Percentiles rank a stretch among this genome's conserved stretches.
Conservation (phyloP, 2,888 invertebrate genomes). For the Chrysodeixis includens region DNA sequence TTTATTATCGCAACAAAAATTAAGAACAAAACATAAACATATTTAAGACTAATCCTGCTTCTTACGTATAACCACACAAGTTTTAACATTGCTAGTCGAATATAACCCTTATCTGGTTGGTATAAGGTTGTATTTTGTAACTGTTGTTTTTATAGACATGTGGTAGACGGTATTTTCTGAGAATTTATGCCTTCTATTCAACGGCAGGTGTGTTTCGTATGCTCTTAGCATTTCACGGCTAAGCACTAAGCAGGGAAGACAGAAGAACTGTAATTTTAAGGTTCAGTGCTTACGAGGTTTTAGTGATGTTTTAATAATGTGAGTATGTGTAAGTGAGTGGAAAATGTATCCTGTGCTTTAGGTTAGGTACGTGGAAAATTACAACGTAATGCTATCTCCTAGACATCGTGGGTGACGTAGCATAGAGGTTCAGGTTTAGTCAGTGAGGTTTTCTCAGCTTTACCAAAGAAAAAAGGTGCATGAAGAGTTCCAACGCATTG, state of each 20-base stretch:
- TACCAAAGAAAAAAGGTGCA: too few relatives aligned
- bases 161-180: not conserved
- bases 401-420: too few relatives aligned
- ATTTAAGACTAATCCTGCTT: conserved; percentile 36
- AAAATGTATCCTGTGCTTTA: not conserved
- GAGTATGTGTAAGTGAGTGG: not conserved
- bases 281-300: not conserved
- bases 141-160: not conserved
- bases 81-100: conserved; percentile 25
- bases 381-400: too few relatives aligned
- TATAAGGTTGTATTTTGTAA: not conserved
- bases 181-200: conserved; percentile 38
- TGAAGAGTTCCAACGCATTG: too few relatives aligned
- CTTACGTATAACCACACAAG: conserved; percentile 14
- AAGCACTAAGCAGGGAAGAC: conserved; percentile 4
- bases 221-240: conserved; percentile 28
- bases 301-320: not conserved
- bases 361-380: too few relatives aligned
- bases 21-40: conserved; percentile 24
- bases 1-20: conserved; percentile 7
- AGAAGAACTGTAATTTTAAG: conserved; percentile 7
- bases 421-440: too few relatives aligned
- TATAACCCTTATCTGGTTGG: not conserved
- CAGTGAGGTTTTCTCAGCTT: too few relatives aligned
- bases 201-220: conserved; percentile 43